A percentile compares a stretch with the other conserved stretches of the same genome.
phyloP scores from a whole-genome alignment of 2,797 vertebrate genomes.

The Prunella strophiata region DNA sequence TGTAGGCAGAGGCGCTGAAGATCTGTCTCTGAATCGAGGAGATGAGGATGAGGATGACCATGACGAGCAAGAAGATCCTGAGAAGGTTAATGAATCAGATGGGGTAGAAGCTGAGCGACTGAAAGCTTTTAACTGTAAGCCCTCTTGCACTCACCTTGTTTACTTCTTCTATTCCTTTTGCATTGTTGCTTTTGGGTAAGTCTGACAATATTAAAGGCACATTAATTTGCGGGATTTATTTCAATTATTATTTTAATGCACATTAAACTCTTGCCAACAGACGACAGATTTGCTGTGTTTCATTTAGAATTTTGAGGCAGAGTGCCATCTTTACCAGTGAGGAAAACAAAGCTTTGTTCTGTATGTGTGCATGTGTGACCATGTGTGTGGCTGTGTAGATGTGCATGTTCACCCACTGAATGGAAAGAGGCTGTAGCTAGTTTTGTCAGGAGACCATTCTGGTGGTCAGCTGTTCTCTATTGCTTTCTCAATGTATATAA shows the following conservation, averaged over 20 bases:
- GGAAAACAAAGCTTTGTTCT: constrained; percentile 63
- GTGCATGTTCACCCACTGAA: constrained; percentile 70
- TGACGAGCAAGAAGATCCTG: constrained; percentile 82
- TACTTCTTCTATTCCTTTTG: constrained; percentile 48
- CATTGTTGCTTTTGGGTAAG: constrained; percentile 59
- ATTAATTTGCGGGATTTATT: constrained; percentile 64
- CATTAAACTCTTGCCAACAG: constrained; percentile 68
- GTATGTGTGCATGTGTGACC: constrained; percentile 49
- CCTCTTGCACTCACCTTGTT: background rate
- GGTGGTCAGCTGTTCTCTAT: constrained; percentile 64
- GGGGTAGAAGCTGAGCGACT: constrained; percentile 84
- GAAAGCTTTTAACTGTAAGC: constrained; percentile 87
- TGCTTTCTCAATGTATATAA: constrained; percentile 69
- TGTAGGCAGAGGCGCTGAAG: constrained; percentile 81
- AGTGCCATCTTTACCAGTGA: constrained; percentile 59
- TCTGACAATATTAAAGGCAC: constrained; percentile 63
- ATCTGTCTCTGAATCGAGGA: constrained; percentile 80
- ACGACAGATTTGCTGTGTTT: constrained; percentile 70
- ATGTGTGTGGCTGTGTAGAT: constrained; percentile 65
- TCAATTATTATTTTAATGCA: constrained; percentile 47
- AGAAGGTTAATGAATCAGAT: constrained; percentile 81
- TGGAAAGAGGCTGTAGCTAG: constrained; percentile 53
- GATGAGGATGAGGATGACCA: constrained; percentile 85
- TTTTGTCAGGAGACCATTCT: constrained; percentile 51
- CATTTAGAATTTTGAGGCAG: constrained; percentile 73